Conservation (phyloP, 1,140 invertebrate species). For the Pissodes strobi region DNA sequence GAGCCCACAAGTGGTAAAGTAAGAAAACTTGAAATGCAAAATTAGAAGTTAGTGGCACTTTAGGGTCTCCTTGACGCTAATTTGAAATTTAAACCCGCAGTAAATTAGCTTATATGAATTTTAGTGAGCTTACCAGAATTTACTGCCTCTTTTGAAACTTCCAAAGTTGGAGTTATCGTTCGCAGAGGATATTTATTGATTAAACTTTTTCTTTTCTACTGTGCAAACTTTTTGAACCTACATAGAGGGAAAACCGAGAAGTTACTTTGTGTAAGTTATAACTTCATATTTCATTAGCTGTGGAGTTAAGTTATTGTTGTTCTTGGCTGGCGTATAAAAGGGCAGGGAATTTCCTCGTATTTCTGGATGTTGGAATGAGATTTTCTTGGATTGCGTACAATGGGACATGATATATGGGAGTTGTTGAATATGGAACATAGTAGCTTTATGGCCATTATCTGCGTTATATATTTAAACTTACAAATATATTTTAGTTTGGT, state of each 20-base stretch:
- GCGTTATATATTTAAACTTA: not conserved
- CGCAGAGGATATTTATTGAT: constrained; percentile 37
- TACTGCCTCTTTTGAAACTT: constrained; percentile 39
- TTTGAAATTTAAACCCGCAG: constrained; percentile 52
- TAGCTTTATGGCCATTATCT: constrained; percentile 10
- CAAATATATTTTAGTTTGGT: not conserved
- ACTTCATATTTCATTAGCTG: constrained; percentile 41
- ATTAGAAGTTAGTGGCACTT: constrained; percentile 46
- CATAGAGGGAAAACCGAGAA: constrained; percentile 29
- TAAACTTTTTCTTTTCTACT: constrained; percentile 34
- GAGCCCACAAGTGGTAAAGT: constrained; percentile 40
- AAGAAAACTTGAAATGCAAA: constrained; percentile 48
- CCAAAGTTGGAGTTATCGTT: constrained; percentile 30
- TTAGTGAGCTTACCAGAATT: constrained; percentile 44
- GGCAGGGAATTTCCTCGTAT: constrained; percentile 27
- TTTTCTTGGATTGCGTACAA: constrained; percentile 32
- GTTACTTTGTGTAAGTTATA: constrained; percentile 42
- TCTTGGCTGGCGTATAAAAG: constrained; percentile 32
- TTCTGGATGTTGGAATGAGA: constrained; percentile 16
- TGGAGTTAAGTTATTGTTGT: constrained; percentile 30
- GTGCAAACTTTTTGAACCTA: constrained; percentile 31
- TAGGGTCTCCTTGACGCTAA: constrained; percentile 49
- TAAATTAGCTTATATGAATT: constrained; percentile 53
- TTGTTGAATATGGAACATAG: constrained; percentile 26
- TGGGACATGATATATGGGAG: constrained; percentile 12